phyloP scores from a whole-genome alignment of 2,888 invertebrate genomes.

The Heliconius ethilla region DNA sequence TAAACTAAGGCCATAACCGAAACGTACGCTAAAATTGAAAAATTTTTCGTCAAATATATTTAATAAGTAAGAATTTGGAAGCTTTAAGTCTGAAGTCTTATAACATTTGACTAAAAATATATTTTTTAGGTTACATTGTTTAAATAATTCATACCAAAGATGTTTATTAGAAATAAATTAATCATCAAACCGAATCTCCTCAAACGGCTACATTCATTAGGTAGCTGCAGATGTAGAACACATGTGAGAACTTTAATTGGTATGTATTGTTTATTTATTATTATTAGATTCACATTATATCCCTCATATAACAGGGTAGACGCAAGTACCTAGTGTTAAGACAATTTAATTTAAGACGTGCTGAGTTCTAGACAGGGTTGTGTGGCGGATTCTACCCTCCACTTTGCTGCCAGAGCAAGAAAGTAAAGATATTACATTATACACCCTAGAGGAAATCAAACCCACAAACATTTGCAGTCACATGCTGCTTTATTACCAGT shows the following conservation, averaged over 20 bases:
- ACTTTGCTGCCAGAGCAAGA: too few species aligned
- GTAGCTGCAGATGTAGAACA: background rate
- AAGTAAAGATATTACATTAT: too few species aligned
- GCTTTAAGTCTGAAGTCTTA: too few species aligned
- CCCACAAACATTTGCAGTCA: background rate
- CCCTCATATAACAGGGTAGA: background rate
- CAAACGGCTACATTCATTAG: constrained; percentile 9
- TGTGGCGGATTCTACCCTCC: too few species aligned
- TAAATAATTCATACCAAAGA: constrained; percentile 19
- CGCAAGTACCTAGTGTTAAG: background rate
- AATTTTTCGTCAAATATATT: background rate
- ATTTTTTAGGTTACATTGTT: constrained; percentile 24
- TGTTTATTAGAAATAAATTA: constrained; percentile 31
- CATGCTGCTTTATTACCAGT: background rate
- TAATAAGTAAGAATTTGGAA: background rate
- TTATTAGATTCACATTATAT: background rate
- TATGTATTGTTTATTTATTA: constrained; percentile 2
- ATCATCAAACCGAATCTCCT: background rate
- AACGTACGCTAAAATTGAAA: background rate
- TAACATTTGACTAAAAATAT: too few species aligned
- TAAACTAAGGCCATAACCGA: background rate
- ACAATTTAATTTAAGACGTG: background rate
- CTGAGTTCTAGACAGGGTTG: background rate
- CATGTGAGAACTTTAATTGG: constrained; percentile 12
- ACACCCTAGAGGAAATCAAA: background rate